Evolutionary conservation across 2,888 invertebrate genomes (phyloP).

Genomic region (Eupithecia subumbrata): DNA sequence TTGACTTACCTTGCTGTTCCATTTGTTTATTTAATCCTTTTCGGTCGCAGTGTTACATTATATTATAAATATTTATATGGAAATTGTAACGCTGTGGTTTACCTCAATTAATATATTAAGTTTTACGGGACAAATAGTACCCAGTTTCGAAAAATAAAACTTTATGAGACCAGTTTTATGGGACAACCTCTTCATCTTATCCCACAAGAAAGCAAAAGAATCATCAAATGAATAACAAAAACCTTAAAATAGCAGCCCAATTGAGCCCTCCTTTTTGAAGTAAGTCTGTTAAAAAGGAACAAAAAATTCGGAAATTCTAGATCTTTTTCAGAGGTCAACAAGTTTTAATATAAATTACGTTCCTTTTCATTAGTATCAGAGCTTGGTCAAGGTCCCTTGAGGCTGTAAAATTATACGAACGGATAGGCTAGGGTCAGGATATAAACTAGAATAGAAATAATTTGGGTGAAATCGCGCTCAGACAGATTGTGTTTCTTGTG

Average conservation of each 20-base stretch:
- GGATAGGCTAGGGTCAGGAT: conserved; percentile 26
- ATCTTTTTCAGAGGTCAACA: background rate
- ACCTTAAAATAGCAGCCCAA: background rate
- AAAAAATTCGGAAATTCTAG: background rate
- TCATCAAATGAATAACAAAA: background rate
- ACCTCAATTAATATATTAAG: no score
- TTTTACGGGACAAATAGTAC: background rate
- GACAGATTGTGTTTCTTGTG: conserved; percentile 16
- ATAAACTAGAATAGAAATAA: conserved; percentile 35
- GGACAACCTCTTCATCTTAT: background rate
- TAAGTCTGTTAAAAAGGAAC: background rate
- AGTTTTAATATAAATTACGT: conserved; percentile 4
- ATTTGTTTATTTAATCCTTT: no score
- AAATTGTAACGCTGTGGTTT: no score
- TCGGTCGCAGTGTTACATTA: no score
- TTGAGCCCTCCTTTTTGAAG: background rate
- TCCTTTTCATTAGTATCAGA: conserved; percentile 6
- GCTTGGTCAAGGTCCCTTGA: conserved; percentile 31
- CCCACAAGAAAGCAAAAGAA: background rate
- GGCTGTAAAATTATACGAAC: conserved; percentile 36
- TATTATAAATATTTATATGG: no score
- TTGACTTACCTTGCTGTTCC: no score
- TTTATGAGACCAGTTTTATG: background rate
- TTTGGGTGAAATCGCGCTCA: conserved; percentile 28
- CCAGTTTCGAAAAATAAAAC: background rate